Percentiles rank a stretch among this genome's conserved stretches.
These are phyloP conservation scores for Turdus rufiventris DNA, from an alignment of 2,113 vertebrate genomes.

Conservation along the genomic window DNA sequence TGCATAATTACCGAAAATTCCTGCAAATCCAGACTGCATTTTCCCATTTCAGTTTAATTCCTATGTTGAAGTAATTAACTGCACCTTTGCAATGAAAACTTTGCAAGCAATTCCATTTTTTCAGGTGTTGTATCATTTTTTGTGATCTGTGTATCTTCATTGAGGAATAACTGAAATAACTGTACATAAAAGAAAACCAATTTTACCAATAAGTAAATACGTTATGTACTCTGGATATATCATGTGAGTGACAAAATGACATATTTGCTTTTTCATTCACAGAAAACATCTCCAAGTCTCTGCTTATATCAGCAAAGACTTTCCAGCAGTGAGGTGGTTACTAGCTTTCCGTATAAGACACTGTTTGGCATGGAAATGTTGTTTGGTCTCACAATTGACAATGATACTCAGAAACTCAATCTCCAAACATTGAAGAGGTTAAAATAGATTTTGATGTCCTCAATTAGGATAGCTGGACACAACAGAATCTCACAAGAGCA, in stretches of 20 bases:
- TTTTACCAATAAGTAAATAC: background rate
- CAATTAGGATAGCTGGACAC: background rate
- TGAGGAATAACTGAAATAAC: background rate
- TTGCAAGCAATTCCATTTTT: background rate
- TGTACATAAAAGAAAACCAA: background rate
- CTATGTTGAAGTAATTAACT: background rate
- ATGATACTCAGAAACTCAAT: background rate
- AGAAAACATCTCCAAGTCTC: background rate
- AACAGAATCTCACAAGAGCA: background rate
- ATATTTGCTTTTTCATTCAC: background rate
- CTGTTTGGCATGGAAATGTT: background rate
- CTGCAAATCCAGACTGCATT: background rate
- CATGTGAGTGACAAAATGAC: background rate
- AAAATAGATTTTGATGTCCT: background rate
- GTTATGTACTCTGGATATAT: background rate
- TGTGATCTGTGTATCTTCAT: background rate
- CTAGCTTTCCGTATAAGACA: background rate
- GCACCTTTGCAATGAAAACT: background rate
- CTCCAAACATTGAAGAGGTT: background rate
- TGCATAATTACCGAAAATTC: slow-evolving; percentile 18
- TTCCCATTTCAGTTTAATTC: background rate
- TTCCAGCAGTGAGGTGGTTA: background rate
- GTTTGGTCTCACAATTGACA: background rate
- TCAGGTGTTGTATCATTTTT: background rate
- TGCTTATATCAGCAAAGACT: background rate